Conservation (phyloP, 2,113 vertebrate genomes). For the Carettochelys insculpta region DNA sequence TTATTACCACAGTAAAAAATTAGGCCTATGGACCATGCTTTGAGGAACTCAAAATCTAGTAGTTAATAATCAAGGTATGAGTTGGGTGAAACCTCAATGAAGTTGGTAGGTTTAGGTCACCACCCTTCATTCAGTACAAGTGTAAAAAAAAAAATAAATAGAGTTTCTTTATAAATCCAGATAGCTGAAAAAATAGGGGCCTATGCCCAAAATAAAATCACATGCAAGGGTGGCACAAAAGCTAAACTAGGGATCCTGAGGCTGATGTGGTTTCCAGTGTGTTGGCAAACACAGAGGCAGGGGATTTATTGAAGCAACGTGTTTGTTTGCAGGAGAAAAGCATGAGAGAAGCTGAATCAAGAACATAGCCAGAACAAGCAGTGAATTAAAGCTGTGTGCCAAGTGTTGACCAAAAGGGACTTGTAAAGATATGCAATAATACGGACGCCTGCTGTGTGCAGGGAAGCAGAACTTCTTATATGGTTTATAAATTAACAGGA, state of each 20-base stretch:
- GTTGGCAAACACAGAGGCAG: not conserved
- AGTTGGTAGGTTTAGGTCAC: not conserved
- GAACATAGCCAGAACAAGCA: not conserved
- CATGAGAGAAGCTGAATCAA: not conserved
- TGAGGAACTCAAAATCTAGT: not conserved
- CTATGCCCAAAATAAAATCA: not conserved
- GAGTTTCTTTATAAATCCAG: not conserved
- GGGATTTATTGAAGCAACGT: not conserved
- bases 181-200: not conserved
- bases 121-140: not conserved
- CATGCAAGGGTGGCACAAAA: not conserved
- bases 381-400: not conserved
- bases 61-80: not conserved
- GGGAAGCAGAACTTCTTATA: not conserved
- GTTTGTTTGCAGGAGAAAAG: not conserved
- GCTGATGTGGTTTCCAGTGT: not conserved
- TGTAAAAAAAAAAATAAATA: not conserved
- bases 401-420: not conserved
- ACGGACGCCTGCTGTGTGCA: not conserved
- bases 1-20: not conserved
- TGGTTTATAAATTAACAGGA: not conserved
- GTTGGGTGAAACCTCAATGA: not conserved
- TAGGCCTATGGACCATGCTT: not conserved
- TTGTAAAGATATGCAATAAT: not conserved
- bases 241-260: not conserved